Conservation (phyloP, 2,888 invertebrate species). For the Exocentrus adspersus region DNA sequence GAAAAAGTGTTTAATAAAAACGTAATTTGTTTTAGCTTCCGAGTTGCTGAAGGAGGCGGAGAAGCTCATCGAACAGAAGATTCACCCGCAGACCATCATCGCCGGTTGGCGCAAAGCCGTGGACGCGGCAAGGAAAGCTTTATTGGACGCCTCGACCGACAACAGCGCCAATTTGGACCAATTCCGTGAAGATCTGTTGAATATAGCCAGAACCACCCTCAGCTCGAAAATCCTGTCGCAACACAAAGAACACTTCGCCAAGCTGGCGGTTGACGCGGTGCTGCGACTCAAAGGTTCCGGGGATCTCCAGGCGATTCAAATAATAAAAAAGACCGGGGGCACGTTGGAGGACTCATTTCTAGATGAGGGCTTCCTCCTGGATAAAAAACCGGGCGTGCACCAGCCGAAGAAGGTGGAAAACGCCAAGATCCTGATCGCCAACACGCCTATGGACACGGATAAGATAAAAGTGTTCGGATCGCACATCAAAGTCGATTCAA, state of each 20-base stretch:
- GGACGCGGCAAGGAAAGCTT: conserved; percentile 83
- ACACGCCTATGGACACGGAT: conserved; percentile 99
- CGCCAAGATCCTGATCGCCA: conserved; percentile 96
- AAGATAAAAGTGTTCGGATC: conserved; percentile 99
- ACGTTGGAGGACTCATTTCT: conserved; percentile 94
- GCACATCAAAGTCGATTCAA: conserved; percentile 89
- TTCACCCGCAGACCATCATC: conserved; percentile 98
- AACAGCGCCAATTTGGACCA: conserved; percentile 81
- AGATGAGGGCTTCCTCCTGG: conserved; percentile 93
- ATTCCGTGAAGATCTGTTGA: conserved; percentile 89
- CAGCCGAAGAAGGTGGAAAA: conserved; percentile 97
- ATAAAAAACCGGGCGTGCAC: conserved; percentile 97
- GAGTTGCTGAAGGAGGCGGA: conserved; percentile 97
- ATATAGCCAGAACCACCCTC: conserved; percentile 96
- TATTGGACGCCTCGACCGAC: conserved; percentile 82
- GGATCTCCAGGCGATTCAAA: conserved; percentile 69
- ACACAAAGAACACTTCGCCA: conserved; percentile 96
- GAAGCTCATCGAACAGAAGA: conserved; percentile 88
- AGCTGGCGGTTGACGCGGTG: conserved; percentile 95
- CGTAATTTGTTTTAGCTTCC: conserved; percentile 70
- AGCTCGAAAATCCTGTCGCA: conserved; percentile 98
- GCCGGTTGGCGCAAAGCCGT: conserved; percentile 93
- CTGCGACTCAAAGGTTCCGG: conserved; percentile 94
- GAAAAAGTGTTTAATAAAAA: neutral
- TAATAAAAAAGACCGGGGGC: conserved; percentile 94